These are phyloP conservation scores for Lordiphosa collinella DNA, from an alignment of 1,140 invertebrate species.

Conservation along the genomic window DNA sequence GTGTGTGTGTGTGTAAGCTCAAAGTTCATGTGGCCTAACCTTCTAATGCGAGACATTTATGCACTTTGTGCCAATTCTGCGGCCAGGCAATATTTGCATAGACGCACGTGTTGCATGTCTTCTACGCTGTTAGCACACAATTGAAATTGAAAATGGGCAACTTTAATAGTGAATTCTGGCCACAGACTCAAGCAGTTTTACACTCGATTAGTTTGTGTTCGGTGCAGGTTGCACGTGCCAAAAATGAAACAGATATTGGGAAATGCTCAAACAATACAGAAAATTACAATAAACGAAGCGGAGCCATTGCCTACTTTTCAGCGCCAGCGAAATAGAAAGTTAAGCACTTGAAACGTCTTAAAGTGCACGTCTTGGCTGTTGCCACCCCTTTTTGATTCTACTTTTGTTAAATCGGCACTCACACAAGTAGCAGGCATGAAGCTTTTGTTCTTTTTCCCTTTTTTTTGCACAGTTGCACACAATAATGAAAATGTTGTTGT, in stretches of 20 bases:
- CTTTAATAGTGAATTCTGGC: slow-evolving; percentile 26
- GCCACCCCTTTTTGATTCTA: slow-evolving; percentile 34
- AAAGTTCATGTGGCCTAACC: slow-evolving; percentile 38
- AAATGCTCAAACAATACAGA: background rate
- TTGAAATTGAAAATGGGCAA: background rate
- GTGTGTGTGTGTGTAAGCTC: slow-evolving; percentile 11
- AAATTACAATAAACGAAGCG: slow-evolving; percentile 64
- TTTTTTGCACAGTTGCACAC: slow-evolving; percentile 72
- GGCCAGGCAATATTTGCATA: slow-evolving; percentile 35
- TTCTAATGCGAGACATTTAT: slow-evolving; percentile 41
- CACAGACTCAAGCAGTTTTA: slow-evolving; percentile 51
- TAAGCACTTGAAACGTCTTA: slow-evolving; percentile 57
- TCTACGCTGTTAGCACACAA: background rate
- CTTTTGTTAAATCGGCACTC: slow-evolving; percentile 1
- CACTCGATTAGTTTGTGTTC: slow-evolving; percentile 64
- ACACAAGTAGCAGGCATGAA: slow-evolving; percentile 21
- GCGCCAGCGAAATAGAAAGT: slow-evolving; percentile 63
- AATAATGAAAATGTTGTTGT: slow-evolving; percentile 79
- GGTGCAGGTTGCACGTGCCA: slow-evolving; percentile 17
- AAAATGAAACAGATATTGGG: slow-evolving; percentile 19
- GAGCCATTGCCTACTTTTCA: slow-evolving; percentile 64
- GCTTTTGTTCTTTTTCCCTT: slow-evolving; percentile 63
- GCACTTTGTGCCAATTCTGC: slow-evolving; percentile 27
- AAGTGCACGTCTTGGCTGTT: slow-evolving; percentile 33
- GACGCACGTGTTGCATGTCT: background rate